phyloP scores from a whole-genome alignment of 1,140 invertebrate genomes.

The Cydia fagiglandana region DNA sequence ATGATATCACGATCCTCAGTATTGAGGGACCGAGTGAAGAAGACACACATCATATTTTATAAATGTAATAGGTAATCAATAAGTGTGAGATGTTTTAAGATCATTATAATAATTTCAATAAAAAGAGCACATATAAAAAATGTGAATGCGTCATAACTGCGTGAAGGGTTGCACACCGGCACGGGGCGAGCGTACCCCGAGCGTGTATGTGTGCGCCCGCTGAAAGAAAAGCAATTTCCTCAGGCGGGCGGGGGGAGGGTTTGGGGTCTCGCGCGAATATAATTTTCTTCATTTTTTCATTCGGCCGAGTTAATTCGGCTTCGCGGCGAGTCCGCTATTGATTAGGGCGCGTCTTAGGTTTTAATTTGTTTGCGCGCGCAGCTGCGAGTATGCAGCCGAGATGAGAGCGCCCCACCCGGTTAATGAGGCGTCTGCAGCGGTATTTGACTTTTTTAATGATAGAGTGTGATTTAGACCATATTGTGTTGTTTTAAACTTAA shows the following conservation, averaged over 20 bases:
- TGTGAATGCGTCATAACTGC: constrained; percentile 1
- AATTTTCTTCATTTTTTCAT: constrained; percentile 79
- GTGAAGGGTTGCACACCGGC: constrained; percentile 30
- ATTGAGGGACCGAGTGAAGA: no score
- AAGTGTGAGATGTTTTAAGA: background rate
- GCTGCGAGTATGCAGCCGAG: constrained; percentile 67
- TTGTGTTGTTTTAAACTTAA: constrained; percentile 39
- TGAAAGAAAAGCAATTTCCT: constrained; percentile 79
- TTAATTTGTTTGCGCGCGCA: constrained; percentile 79
- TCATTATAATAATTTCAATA: background rate
- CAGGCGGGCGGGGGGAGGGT: constrained; percentile 49
- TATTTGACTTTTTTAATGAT: constrained; percentile 61
- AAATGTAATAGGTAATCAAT: no score
- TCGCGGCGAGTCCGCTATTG: constrained; percentile 76
- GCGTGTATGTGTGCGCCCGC: constrained; percentile 66
- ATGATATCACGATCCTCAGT: no score
- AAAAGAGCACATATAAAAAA: background rate
- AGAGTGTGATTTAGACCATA: background rate
- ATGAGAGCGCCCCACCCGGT: constrained; percentile 51
- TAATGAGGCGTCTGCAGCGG: constrained; percentile 35
- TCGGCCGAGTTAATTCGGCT: constrained; percentile 77
- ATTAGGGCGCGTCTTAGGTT: constrained; percentile 79
- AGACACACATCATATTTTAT: no score
- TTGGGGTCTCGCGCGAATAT: constrained; percentile 75
- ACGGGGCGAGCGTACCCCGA: constrained; percentile 37